Conservation (phyloP, 2,797 vertebrate genomes). For the Gobio occitaniae region DNA sequence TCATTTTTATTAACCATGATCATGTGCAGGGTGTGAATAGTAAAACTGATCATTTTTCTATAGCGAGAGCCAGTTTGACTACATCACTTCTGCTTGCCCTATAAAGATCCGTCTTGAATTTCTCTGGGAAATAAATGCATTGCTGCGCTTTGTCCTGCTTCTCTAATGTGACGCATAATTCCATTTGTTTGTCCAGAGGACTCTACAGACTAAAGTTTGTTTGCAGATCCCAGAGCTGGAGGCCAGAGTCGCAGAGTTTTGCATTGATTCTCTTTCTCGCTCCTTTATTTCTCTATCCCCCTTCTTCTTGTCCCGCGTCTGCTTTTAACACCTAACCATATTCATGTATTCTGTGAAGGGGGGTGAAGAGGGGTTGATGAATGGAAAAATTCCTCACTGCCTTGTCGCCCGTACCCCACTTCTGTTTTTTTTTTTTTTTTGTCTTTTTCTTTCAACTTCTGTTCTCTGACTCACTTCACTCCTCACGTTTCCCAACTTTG, state of each 20-base stretch:
- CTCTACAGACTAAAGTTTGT: constrained; percentile 84
- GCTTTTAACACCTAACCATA: constrained; percentile 83
- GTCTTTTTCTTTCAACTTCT: constrained; percentile 65
- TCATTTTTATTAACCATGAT: neutral
- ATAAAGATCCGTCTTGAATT: constrained; percentile 79
- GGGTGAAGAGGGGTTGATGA: constrained; percentile 63
- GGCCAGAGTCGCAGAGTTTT: constrained; percentile 80
- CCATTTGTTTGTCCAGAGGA: constrained; percentile 88
- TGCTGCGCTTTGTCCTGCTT: constrained; percentile 83
- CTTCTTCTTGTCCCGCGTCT: constrained; percentile 36
- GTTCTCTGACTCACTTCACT: constrained; percentile 62
- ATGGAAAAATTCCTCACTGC: constrained; percentile 84
- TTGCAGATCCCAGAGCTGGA: constrained; percentile 94
- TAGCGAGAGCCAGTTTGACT: constrained; percentile 68
- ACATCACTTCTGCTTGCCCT: constrained; percentile 81
- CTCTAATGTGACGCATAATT: constrained; percentile 84
- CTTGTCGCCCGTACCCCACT: constrained; percentile 76
- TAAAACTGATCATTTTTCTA: constrained; percentile 37
- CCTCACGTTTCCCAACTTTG: constrained; percentile 72
- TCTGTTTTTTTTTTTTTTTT: constrained; percentile 62
- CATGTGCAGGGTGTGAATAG: constrained; percentile 1
- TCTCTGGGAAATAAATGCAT: constrained; percentile 84
- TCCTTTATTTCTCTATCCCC: constrained; percentile 21
- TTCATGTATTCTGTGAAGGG: constrained; percentile 82
- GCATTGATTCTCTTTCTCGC: constrained; percentile 48